Evolutionary conservation across 2,797 vertebrate species (phyloP).

Genomic region (Lacerta bilineata): DNA sequence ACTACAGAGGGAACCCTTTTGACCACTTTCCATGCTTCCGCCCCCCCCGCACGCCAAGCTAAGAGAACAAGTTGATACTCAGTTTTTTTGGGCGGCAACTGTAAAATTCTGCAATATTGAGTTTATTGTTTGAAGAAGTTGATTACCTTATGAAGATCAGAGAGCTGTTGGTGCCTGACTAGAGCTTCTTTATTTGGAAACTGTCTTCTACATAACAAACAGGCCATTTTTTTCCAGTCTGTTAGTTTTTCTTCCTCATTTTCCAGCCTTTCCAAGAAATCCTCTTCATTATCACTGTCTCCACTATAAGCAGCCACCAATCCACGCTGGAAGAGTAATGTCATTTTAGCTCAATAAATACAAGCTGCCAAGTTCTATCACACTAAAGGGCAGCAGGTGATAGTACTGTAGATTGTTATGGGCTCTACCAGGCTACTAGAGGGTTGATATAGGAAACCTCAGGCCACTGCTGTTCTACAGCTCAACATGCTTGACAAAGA

Average conservation of each 20-base stretch:
- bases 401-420: no score
- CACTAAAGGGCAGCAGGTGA: no score
- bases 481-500: background rate
- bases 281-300: slow-evolving; percentile 96
- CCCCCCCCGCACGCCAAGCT: background rate
- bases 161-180: slow-evolving; percentile 94
- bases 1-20: background rate
- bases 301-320: slow-evolving; percentile 98
- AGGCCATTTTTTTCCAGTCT: slow-evolving; percentile 97
- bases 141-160: slow-evolving; percentile 95
- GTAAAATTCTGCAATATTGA: background rate
- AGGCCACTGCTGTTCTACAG: background rate
- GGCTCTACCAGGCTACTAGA: no score
- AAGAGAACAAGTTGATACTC: background rate
- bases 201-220: slow-evolving; percentile 95
- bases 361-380: background rate
- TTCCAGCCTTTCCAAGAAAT: slow-evolving; percentile 86
- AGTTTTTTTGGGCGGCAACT: background rate
- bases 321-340: slow-evolving; percentile 81
- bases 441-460: background rate
- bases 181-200: slow-evolving; percentile 96
- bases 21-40: background rate
- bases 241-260: slow-evolving; percentile 90
- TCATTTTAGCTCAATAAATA: background rate
- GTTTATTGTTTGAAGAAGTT: background rate